Conservation (phyloP, 2,797 vertebrate genomes). For the Acestrorhynchus altus region DNA sequence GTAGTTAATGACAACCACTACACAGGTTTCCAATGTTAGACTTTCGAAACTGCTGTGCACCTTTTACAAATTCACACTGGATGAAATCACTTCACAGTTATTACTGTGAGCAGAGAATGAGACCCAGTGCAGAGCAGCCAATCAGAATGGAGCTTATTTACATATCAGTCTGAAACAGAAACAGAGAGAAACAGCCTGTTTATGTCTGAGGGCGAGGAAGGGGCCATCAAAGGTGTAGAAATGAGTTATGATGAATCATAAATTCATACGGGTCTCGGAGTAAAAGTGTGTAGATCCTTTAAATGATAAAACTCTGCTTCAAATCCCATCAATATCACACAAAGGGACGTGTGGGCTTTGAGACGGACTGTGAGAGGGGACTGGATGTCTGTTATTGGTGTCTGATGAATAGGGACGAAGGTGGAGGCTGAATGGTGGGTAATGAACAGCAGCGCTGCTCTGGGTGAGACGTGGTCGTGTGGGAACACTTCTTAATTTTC, state of each 20-base stretch:
- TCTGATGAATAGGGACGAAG: conserved; percentile 35
- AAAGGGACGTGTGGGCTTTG: background rate
- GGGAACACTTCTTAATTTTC: background rate
- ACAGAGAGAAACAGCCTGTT: too few relatives aligned
- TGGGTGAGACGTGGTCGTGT: background rate
- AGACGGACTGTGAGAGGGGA: background rate
- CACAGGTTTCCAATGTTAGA: too few relatives aligned
- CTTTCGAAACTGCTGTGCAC: too few relatives aligned
- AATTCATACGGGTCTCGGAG: too few relatives aligned
- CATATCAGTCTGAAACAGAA: too few relatives aligned
- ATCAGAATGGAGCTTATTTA: too few relatives aligned
- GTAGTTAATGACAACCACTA: too few relatives aligned
- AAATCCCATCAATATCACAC: background rate
- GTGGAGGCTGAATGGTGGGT: background rate
- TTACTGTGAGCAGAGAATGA: too few relatives aligned
- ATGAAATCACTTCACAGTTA: too few relatives aligned
- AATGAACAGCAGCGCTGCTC: background rate
- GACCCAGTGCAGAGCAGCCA: too few relatives aligned
- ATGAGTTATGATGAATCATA: background rate
- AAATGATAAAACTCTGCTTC: background rate
- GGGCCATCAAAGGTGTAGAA: background rate
- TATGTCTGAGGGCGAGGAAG: too few relatives aligned
- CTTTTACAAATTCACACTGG: too few relatives aligned
- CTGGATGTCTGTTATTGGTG: conserved; percentile 22
- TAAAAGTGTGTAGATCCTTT: background rate